These are phyloP conservation scores for Salticus scenicus DNA, from an alignment of 2,888 invertebrate species.

Conservation along the genomic window DNA sequence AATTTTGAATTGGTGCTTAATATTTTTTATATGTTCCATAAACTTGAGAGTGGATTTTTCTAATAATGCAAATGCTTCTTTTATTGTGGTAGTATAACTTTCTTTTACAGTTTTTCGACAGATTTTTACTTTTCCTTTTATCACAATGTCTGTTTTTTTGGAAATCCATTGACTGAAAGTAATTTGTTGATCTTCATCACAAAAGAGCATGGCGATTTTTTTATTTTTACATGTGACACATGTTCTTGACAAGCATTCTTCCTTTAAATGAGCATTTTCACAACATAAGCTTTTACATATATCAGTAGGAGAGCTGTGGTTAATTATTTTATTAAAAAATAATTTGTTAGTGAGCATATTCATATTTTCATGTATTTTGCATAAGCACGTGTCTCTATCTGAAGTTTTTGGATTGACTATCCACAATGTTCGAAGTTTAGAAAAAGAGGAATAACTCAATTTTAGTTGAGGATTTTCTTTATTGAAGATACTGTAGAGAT, in stretches of 20 bases:
- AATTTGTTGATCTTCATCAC: not conserved
- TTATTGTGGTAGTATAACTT: not conserved
- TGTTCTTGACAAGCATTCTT: not conserved
- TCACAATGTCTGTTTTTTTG: not conserved
- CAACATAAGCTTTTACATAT: not conserved
- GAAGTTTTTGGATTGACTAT: not conserved
- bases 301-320: constrained; percentile 1
- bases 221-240: not conserved
- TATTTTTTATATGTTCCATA: not conserved
- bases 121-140: not conserved
- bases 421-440: not conserved
- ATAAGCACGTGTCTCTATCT: not conserved
- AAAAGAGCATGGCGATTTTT: not conserved
- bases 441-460: not conserved
- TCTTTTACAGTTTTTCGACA: not conserved
- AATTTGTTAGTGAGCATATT: constrained; percentile 4
- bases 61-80: not conserved
- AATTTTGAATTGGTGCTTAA: not conserved
- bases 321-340: not conserved
- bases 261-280: not conserved
- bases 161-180: not conserved
- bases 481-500: not conserved
- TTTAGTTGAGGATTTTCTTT: not conserved
- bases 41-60: not conserved
- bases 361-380: not conserved